These are phyloP conservation scores for Mesocentrotus franciscanus DNA, from an alignment of 53 echinoderm and acorn worm genomes.

Conservation along the genomic window DNA sequence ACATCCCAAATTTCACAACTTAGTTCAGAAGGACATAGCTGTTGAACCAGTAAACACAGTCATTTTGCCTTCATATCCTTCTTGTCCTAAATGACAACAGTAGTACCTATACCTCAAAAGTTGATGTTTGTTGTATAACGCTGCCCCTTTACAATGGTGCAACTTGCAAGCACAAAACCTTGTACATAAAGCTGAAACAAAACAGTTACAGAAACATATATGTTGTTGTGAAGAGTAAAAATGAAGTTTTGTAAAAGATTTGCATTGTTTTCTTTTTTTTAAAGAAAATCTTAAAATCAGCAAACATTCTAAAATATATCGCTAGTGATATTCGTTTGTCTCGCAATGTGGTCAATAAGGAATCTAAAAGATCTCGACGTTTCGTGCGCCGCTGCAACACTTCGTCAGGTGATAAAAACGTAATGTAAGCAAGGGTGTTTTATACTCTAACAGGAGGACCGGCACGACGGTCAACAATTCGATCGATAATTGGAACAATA, in stretches of 20 bases:
- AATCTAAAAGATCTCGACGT: too few species aligned
- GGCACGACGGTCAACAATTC: too few species aligned
- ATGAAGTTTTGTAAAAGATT: background rate
- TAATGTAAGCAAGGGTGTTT: too few species aligned
- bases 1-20: background rate
- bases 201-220: background rate
- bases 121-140: background rate
- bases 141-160: background rate
- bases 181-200: background rate
- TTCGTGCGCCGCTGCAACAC: too few species aligned
- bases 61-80: background rate
- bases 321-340: too few species aligned
- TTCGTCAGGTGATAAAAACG: too few species aligned
- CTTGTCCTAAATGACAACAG: background rate
- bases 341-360: too few species aligned
- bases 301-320: background rate
- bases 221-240: background rate
- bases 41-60: background rate
- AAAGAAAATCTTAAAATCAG: background rate
- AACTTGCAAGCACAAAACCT: background rate
- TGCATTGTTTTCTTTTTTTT: background rate
- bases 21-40: background rate
- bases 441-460: too few species aligned
- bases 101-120: background rate
- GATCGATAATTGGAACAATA: too few species aligned